Base-by-base conservation (phyloP, 2,797 vertebrate genomes). In the Hozukius guyotensis region DNA sequence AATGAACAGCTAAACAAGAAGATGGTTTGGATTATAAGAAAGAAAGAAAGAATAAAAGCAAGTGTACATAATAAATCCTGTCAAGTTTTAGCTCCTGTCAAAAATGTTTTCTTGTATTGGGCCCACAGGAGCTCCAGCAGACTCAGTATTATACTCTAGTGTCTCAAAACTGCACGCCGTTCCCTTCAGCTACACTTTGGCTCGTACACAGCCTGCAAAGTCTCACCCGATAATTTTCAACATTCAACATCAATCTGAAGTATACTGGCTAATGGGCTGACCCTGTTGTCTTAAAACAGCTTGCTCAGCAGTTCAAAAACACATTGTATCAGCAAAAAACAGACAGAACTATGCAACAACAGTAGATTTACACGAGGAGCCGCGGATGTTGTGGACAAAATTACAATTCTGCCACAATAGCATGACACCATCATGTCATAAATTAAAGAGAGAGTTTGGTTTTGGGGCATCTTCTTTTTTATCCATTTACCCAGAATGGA, bases 301-400 rank as follows among this genome's bases (percentile, higher is more conserved):
- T 77, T 8, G 65, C 81, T 94, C 93, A 93, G 94, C 94, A 88
- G 36, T 89, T 90, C 56, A 77, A 75, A 88, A 92, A 85, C 79
- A 83, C 74, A 60, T 64, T 16, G 81, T 25, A 86, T 94, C 92
- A 93, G 91, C 93, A 86, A 81, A 91, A 90, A 88, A 80, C 4
- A 36, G 60, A 77, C 82, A 87, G 75, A 78, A 92, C 82, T 76
- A 82, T 80, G 80, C 82, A 88, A 89, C 89, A 71, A 64, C 81
- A 24, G 74, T 38, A 12, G n/a, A 84, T 85, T 83, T 87, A 87
- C 77, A 75, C 5, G 2, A 49, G 69, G 57, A 84, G 68, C 52
- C 6, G 29, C 10, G 76, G 59, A 77, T 64, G 83, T 36, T 61
- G 55, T 24, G 60, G 59, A 79, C 10, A 42, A 75, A 84, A 84